These are phyloP conservation scores for Endomychus coccineus DNA, from an alignment of 2,888 invertebrate species.

Conservation along the genomic window DNA sequence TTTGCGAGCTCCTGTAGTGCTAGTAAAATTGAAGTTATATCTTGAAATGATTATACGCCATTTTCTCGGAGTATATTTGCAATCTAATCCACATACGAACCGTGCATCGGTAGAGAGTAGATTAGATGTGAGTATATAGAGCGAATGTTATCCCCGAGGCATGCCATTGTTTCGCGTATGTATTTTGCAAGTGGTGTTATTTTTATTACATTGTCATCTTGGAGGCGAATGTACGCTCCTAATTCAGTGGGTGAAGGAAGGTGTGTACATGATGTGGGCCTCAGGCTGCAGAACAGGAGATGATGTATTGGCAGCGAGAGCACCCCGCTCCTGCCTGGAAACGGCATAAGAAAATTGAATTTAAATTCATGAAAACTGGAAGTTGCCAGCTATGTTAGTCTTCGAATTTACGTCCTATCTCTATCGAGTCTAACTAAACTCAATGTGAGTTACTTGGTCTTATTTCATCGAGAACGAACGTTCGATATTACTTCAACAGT, in stretches of 20 bases:
- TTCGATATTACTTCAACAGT: no score
- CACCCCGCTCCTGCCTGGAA: constrained; percentile 28
- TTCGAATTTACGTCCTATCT: constrained; percentile 14
- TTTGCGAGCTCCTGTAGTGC: no score
- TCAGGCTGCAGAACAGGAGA: constrained; percentile 34
- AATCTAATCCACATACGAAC: constrained; percentile 13
- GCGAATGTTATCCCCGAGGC: constrained; percentile 6
- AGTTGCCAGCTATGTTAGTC: constrained; percentile 31
- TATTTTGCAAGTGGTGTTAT: constrained; percentile 17
- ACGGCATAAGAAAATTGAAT: constrained; percentile 42
- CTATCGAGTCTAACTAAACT: constrained; percentile 14
- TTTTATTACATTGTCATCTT: constrained; percentile 24
- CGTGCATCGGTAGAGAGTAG: constrained; percentile 10
- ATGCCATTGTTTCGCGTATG: constrained; percentile 11
- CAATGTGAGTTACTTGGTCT: constrained; percentile 10
- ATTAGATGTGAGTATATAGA: constrained; percentile 12
- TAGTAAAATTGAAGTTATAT: no score
- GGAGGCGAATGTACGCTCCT: constrained; percentile 19
- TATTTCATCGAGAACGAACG: no score
- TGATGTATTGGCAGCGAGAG: constrained; percentile 38
- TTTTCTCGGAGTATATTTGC: no score
- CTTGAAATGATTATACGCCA: no score
- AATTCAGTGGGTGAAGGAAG: constrained; percentile 25
- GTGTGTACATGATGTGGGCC: constrained; percentile 32
- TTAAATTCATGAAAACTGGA: constrained; percentile 43